A percentile compares a stretch with the other conserved stretches of the same genome.
Conservation (phyloP, 2,113 vertebrate genomes). For the Apus apus region DNA sequence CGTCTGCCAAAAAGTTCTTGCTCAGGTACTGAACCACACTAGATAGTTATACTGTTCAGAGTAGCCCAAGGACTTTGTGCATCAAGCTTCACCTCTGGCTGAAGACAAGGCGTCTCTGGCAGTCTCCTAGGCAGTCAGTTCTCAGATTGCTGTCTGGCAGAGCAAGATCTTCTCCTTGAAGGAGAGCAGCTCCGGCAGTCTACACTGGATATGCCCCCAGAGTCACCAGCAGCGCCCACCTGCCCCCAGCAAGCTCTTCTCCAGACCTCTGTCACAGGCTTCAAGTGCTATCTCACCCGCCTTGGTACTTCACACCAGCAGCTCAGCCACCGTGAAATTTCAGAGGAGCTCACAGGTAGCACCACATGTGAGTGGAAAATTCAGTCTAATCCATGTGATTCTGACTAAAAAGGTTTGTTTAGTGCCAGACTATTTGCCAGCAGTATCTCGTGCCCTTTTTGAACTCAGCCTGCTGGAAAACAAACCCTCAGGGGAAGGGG, state of each 20-base stretch:
- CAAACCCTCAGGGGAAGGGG: background rate
- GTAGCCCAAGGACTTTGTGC: conserved; percentile 11
- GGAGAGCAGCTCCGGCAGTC: background rate
- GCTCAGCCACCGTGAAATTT: background rate
- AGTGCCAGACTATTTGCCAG: conserved; percentile 23
- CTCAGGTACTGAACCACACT: background rate
- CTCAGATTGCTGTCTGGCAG: conserved; percentile 48
- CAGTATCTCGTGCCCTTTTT: conserved; percentile 38
- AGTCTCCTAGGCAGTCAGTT: background rate
- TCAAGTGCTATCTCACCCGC: background rate
- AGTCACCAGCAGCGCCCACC: background rate
- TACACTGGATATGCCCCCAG: conserved; percentile 28
- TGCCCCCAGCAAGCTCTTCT: background rate
- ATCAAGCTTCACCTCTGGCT: conserved; percentile 47
- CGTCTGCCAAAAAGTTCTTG: background rate
- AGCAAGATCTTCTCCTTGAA: conserved; percentile 1
- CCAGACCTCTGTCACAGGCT: background rate
- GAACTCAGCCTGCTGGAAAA: conserved; percentile 54
- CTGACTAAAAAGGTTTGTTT: conserved; percentile 18
- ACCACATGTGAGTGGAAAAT: background rate
- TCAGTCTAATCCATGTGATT: background rate
- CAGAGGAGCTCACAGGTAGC: conserved; percentile 3
- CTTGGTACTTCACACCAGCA: background rate
- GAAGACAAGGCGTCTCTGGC: conserved; percentile 49
- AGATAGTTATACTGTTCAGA: background rate